Evolutionary conservation across 2,888 invertebrate species (phyloP).

Genomic region (Tetragnatha montana): DNA sequence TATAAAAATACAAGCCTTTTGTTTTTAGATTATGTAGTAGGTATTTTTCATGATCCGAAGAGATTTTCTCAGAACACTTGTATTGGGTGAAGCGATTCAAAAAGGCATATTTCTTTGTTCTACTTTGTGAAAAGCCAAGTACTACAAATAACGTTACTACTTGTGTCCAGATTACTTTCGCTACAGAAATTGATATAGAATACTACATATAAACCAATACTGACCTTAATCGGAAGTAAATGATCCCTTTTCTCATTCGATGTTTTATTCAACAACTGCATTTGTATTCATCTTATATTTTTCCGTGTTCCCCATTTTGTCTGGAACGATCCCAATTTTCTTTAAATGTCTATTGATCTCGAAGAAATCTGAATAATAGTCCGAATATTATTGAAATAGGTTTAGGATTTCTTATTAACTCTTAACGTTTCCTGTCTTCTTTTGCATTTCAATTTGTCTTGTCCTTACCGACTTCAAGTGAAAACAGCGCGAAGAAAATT

Average conservation of each 20-base stretch:
- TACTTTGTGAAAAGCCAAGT: not conserved
- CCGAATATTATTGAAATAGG: not conserved
- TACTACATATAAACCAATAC: not conserved
- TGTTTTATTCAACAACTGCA: not conserved
- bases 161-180: not conserved
- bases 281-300: not conserved
- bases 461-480: no score
- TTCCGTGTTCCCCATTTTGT: not conserved
- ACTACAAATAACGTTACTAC: not conserved
- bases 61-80: no score
- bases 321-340: not conserved
- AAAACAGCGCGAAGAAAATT: no score
- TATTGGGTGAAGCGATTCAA: no score
- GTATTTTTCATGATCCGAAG: not conserved
- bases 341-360: not conserved
- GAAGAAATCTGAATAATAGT: not conserved
- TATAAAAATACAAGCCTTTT: not conserved
- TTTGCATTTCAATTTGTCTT: not conserved
- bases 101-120: not conserved
- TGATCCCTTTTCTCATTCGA: not conserved
- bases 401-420: not conserved
- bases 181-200: not conserved
- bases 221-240: constrained; percentile 1
- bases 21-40: not conserved
- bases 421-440: not conserved